A percentile compares a stretch with the other conserved stretches of the same genome.
These are phyloP conservation scores for Jaculus jaculus DNA, from an alignment of 2,113 vertebrate species.

Conservation along the genomic window DNA sequence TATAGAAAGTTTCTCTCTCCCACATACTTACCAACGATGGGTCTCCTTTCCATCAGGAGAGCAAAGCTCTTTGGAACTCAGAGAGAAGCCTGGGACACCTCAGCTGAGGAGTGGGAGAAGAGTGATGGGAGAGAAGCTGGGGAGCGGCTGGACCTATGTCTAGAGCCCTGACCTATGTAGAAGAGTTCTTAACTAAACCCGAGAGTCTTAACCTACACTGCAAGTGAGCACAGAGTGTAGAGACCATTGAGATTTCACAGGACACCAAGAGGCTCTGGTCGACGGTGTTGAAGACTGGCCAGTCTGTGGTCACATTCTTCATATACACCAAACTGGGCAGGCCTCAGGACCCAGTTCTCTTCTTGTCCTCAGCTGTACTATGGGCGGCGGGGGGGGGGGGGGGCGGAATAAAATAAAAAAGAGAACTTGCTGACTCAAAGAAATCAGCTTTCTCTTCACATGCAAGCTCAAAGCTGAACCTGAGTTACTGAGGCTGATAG, in stretches of 20 bases:
- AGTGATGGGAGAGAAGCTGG: background rate
- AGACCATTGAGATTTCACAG: background rate
- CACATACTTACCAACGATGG: too few species aligned
- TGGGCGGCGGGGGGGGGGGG: too few species aligned
- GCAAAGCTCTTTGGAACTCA: background rate
- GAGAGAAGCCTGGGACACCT: background rate
- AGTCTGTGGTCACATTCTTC: background rate
- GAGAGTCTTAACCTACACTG: background rate
- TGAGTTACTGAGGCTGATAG: conserved; percentile 18
- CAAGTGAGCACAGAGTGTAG: background rate
- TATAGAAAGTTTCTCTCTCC: too few species aligned
- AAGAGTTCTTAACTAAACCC: background rate
- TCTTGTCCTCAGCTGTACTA: rapidly evolving
- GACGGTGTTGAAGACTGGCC: background rate
- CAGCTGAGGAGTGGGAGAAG: background rate
- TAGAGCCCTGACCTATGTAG: background rate
- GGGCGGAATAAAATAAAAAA: too few species aligned
- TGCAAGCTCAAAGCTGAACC: background rate
- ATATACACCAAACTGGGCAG: background rate
- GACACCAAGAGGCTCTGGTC: background rate
- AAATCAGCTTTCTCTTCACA: conserved; percentile 42
- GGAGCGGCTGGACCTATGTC: background rate
- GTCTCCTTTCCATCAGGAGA: background rate
- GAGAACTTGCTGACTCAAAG: background rate
- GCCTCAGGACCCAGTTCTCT: background rate